Evolutionary conservation across 2,888 invertebrate genomes (phyloP).

Genomic region (Drosophila anomalipes): DNA sequence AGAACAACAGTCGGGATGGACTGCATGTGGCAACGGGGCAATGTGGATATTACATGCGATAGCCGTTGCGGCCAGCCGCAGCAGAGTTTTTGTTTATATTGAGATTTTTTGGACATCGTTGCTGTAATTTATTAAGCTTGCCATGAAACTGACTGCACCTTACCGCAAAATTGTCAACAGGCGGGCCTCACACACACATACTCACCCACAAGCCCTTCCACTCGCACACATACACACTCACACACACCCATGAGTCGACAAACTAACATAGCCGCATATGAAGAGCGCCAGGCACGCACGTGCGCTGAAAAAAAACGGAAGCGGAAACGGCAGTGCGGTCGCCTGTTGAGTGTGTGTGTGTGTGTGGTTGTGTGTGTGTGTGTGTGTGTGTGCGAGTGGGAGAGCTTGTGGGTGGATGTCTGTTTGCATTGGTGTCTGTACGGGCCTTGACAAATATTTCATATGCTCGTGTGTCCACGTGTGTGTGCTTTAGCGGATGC

Average conservation of each 20-base stretch:
- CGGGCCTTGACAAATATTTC: constrained; percentile 68
- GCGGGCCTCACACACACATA: constrained; percentile 27
- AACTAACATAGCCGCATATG: constrained; percentile 27
- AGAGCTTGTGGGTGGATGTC: constrained; percentile 1
- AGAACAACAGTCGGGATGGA: neutral
- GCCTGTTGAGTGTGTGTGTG: constrained; percentile 25
- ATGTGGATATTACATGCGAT: neutral
- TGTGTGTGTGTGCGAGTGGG: constrained; percentile 3
- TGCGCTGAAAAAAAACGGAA: constrained; percentile 64
- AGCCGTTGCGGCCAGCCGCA: neutral
- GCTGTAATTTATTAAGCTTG: constrained; percentile 49
- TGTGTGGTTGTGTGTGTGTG: constrained; percentile 10
- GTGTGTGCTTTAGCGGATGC: constrained; percentile 56
- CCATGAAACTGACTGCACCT: constrained; percentile 59
- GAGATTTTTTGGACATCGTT: constrained; percentile 16
- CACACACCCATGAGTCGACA: neutral
- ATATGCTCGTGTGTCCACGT: constrained; percentile 32
- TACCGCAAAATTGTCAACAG: constrained; percentile 67
- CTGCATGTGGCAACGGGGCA: neutral
- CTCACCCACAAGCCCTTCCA: neutral
- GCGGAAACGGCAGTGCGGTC: constrained; percentile 62
- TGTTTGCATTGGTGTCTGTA: constrained; percentile 50
- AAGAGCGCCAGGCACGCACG: constrained; percentile 54
- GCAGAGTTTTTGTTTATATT: constrained; percentile 2
- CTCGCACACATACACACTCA: constrained; percentile 2